Evolutionary conservation across 2,113 vertebrate species (phyloP).

Genomic region (Nesospiza acunhae): DNA sequence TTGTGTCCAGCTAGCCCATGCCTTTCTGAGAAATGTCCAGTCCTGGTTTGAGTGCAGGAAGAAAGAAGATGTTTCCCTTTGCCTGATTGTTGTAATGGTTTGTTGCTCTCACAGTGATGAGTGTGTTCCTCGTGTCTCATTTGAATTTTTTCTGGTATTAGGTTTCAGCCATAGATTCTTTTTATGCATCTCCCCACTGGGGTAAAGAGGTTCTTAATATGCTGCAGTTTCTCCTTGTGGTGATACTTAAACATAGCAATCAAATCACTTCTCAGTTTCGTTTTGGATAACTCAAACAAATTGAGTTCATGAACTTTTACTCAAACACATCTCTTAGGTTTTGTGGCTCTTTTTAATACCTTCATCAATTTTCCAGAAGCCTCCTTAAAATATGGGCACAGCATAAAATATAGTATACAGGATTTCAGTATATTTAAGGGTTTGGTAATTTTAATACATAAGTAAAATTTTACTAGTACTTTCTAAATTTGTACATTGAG

Average conservation of each 20-base stretch:
- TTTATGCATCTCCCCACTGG: background rate
- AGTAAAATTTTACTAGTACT: background rate
- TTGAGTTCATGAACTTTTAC: background rate
- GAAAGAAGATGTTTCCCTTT: background rate
- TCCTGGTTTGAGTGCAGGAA: background rate
- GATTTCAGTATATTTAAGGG: background rate
- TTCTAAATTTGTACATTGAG: background rate
- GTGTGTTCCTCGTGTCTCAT: background rate
- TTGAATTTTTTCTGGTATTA: background rate
- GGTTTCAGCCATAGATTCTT: background rate
- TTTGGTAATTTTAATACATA: background rate
- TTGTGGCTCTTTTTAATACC: background rate
- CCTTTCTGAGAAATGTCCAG: background rate
- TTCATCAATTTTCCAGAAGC: background rate
- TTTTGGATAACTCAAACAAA: background rate
- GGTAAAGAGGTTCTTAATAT: background rate
- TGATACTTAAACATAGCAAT: background rate
- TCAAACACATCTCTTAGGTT: background rate
- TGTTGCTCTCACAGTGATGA: accelerated
- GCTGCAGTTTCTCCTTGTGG: background rate
- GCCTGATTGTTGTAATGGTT: background rate
- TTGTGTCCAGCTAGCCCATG: background rate
- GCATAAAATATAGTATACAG: accelerated
- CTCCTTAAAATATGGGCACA: background rate
- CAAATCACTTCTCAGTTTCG: background rate